Evolutionary conservation across 30 jellyfish, hydroid and myxozoan species (phyloP).

Genomic region (Aurelia aurita complex sp. Pacific): DNA sequence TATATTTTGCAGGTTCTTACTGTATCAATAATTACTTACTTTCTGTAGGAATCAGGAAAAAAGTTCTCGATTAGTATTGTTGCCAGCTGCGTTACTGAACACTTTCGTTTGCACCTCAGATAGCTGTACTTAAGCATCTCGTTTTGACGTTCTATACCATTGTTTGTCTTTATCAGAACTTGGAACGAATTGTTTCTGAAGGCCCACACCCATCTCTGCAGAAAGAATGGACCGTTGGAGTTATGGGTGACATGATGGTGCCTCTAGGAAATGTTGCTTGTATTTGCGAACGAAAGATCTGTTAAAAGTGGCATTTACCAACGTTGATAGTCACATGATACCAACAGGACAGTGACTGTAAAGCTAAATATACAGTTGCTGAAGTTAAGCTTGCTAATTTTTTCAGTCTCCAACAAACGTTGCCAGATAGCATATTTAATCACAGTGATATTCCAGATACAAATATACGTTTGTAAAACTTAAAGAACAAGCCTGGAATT

Average conservation of each 20-base stretch:
- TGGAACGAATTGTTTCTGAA: slow-evolving; percentile 23
- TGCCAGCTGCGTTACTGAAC: slow-evolving; percentile 20
- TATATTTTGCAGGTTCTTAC: not conserved
- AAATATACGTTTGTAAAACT: too few species aligned
- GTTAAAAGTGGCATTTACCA: not conserved
- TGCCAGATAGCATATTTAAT: too few species aligned
- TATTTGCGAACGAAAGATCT: not conserved
- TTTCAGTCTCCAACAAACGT: not conserved
- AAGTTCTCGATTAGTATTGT: slow-evolving; percentile 1
- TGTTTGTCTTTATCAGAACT: slow-evolving; percentile 33
- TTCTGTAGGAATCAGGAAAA: slow-evolving; percentile 9
- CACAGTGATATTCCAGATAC: too few species aligned
- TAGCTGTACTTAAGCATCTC: slow-evolving; percentile 26
- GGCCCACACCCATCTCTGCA: slow-evolving; percentile 54
- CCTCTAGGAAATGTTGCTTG: not conserved
- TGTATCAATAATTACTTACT: not conserved
- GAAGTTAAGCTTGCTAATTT: not conserved
- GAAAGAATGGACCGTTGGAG: not conserved
- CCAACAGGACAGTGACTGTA: not conserved
- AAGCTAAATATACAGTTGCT: not conserved
- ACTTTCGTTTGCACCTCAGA: slow-evolving; percentile 33
- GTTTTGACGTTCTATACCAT: slow-evolving; percentile 48
- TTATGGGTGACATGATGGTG: not conserved
- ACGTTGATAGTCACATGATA: not conserved
- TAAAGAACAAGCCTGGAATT: too few species aligned